Base-by-base conservation (phyloP, 2,888 invertebrate genomes). In the Drosophila quinaria region DNA sequence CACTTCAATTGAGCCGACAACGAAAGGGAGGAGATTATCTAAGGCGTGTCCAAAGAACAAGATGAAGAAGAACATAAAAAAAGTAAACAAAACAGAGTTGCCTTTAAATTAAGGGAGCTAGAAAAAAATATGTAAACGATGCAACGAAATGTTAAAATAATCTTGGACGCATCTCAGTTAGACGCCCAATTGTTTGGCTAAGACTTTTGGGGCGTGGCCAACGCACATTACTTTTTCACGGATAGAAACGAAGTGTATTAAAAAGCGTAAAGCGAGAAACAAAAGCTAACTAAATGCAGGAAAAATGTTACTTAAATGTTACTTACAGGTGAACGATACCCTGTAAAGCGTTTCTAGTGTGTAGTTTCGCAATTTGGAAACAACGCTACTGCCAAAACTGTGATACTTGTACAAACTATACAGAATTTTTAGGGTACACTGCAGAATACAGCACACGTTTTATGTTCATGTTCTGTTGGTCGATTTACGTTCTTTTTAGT, bases 1-100 rank as follows among this genome's bases (percentile, higher is more conserved):
- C 88, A 87, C 78, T 80, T 80, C 72, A 87, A 74, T 75, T 39
- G 64, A 60, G 44, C 11, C 74, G 70, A 63, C 87, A 87, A 56
- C 73, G 58, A 84, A 81, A 61, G 68, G 80, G 73, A 71, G 72
- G 75, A 74, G 73, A 66, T 74, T 61, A 65, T 64, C 65, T 71
- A 65, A 64, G 80, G 70, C 59, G 85, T 70, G 65, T 46, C 55
- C 17, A 37, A 46, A 37, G 11, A 31, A 54, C 19, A 42, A 33
- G 11, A 31, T 22, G 13, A 33, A 31, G n/a, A 42, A 19, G 10
- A 44, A 44, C 13, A 19, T 19, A 33, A 22, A 55, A 25, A 19
- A 44, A 19, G 33, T 17, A n/a, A 13, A 44, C 41, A 61, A 49
- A 42, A 33, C 11, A 25, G 37, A 42, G 11, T 2, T 41, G 22